Evolutionary conservation across 2,797 vertebrate genomes (phyloP).

Genomic region (Lophotriccus pileatus): DNA sequence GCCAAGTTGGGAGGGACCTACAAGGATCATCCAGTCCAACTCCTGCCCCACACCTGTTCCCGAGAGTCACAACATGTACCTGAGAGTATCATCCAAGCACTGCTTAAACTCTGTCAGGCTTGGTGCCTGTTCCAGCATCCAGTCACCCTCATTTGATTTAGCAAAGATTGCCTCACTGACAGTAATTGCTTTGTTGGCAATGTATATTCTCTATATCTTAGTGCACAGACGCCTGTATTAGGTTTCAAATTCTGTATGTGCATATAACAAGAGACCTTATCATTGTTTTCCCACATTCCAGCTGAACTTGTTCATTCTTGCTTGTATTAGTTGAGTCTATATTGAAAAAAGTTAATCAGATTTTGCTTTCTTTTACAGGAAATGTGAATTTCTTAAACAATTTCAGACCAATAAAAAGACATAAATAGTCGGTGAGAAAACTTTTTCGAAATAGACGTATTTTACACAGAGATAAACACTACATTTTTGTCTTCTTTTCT

Average conservation of each 20-base stretch:
- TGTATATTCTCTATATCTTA: background rate
- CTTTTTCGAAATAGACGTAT: background rate
- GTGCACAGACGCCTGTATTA: background rate
- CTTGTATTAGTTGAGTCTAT: background rate
- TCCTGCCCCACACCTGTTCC: too few species aligned
- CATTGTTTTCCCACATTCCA: background rate
- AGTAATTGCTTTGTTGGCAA: background rate
- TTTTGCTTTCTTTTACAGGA: conserved; percentile 3
- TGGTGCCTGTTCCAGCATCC: background rate
- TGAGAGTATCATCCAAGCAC: background rate
- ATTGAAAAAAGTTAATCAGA: background rate
- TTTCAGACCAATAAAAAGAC: background rate
- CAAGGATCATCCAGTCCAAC: background rate
- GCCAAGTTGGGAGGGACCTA: background rate
- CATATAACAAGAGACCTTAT: background rate
- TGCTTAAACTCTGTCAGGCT: background rate
- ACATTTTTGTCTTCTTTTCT: background rate
- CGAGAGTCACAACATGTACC: background rate
- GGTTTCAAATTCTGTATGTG: background rate
- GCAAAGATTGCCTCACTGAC: background rate
- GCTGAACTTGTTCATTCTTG: background rate
- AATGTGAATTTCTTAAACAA: background rate
- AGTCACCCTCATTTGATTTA: background rate
- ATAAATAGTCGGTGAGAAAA: background rate
- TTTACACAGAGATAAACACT: background rate